Conservation (phyloP, 1,140 invertebrate genomes). For the Neodiprion virginianus region DNA sequence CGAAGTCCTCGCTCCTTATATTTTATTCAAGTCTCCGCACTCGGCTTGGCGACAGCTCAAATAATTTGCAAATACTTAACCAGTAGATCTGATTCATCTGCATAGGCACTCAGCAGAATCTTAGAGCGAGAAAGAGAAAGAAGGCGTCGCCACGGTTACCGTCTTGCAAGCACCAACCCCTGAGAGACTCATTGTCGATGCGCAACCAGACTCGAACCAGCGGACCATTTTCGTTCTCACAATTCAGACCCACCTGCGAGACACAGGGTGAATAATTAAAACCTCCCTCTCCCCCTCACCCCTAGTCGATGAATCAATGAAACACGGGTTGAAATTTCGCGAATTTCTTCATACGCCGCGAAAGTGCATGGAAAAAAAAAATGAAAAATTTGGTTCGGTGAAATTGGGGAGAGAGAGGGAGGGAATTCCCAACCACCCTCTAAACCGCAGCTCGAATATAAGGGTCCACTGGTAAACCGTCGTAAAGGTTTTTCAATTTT, state of each 20-base stretch:
- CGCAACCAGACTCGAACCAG: slow-evolving; percentile 9
- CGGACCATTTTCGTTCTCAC: slow-evolving; percentile 15
- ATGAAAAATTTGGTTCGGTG: too few species aligned
- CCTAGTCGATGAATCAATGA: too few species aligned
- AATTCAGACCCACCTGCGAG: slow-evolving; percentile 10
- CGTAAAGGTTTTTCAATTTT: background rate
- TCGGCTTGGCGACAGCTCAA: slow-evolving; percentile 25
- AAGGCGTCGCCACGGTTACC: background rate
- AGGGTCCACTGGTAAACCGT: too few species aligned
- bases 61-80: slow-evolving; percentile 27
- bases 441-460: too few species aligned
- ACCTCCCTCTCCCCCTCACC: background rate
- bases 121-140: background rate
- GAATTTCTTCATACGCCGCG: too few species aligned
- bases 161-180: background rate
- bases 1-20: background rate
- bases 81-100: slow-evolving; percentile 25
- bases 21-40: background rate
- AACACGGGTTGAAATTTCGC: too few species aligned
- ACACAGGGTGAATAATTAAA: slow-evolving; percentile 23
- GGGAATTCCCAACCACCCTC: background rate
- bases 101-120: slow-evolving; percentile 12
- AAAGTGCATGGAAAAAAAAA: too few species aligned
- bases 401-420: background rate
- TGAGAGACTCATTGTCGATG: background rate